These are phyloP conservation scores for Apodemus sylvaticus DNA, from an alignment of 2,113 vertebrate species.

Conservation along the genomic window DNA sequence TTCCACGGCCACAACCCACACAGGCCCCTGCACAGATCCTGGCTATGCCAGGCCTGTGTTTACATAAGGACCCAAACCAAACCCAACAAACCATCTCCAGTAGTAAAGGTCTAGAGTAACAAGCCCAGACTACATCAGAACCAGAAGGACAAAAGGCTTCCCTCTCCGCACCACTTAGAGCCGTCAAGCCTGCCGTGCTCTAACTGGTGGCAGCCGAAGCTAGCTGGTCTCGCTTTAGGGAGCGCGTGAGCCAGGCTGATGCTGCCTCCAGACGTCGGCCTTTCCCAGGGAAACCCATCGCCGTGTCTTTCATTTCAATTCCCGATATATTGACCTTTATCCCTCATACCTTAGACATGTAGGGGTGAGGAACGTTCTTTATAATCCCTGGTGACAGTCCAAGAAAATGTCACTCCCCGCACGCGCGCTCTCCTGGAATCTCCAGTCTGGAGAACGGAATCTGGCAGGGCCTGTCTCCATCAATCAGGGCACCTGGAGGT, in stretches of 20 bases:
- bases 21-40: background rate
- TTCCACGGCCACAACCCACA: background rate
- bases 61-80: constrained; percentile 32
- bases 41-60: background rate
- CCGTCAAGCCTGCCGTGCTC: background rate
- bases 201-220: background rate
- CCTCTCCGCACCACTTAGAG: background rate
- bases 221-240: constrained; percentile 42
- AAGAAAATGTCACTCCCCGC: constrained; percentile 64
- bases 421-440: constrained; percentile 33
- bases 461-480: constrained; percentile 26
- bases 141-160: background rate
- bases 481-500: constrained; percentile 45
- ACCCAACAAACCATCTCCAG: background rate
- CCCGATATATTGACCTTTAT: background rate
- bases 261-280: background rate
- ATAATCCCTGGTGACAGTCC: constrained; percentile 60
- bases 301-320: background rate
- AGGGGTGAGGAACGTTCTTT: background rate
- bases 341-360: background rate
- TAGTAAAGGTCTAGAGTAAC: constrained; percentile 19
- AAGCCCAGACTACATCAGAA: background rate
- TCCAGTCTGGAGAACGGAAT: background rate
- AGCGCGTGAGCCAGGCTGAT: accelerated
- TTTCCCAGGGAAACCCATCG: background rate